Conservation (phyloP, 2,113 vertebrate genomes). For the Etia nguti region DNA sequence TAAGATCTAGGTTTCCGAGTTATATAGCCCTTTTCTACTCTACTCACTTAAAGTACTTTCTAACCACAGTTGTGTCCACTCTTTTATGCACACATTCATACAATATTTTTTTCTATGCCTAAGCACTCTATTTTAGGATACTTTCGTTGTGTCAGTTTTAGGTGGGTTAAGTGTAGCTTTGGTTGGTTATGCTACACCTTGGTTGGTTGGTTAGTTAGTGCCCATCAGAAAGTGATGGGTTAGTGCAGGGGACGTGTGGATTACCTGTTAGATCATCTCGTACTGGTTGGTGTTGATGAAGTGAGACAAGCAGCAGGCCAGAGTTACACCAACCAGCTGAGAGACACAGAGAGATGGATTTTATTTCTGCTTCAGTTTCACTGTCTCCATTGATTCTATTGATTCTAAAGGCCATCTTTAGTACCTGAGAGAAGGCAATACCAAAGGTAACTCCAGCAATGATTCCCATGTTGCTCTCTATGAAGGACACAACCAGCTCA, state of each 20-base stretch:
- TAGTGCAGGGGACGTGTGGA: neutral
- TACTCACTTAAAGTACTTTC: neutral
- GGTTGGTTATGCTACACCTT: neutral
- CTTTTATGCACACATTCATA: neutral
- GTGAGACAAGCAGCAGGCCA: constrained; percentile 92
- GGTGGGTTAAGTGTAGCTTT: neutral
- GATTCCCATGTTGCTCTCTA: constrained; percentile 95
- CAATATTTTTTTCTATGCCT: neutral
- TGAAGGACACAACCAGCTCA: constrained; percentile 91
- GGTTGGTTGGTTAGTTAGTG: neutral
- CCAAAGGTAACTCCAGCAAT: constrained; percentile 96
- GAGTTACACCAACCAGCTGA: constrained; percentile 87
- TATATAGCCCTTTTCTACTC: neutral
- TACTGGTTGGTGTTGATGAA: constrained; percentile 97
- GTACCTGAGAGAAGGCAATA: constrained; percentile 90
- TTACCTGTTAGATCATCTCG: constrained; percentile 87
- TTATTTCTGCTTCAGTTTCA: neutral
- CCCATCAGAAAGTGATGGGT: neutral
- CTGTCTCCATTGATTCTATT: neutral
- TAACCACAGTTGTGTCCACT: neutral
- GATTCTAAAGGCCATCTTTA: neutral
- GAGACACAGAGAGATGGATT: neutral
- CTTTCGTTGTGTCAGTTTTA: neutral
- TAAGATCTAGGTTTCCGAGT: neutral
- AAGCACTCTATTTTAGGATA: neutral